These are phyloP conservation scores for Xenopus borealis DNA, from an alignment of 2,113 vertebrate genomes.

Conservation along the genomic window DNA sequence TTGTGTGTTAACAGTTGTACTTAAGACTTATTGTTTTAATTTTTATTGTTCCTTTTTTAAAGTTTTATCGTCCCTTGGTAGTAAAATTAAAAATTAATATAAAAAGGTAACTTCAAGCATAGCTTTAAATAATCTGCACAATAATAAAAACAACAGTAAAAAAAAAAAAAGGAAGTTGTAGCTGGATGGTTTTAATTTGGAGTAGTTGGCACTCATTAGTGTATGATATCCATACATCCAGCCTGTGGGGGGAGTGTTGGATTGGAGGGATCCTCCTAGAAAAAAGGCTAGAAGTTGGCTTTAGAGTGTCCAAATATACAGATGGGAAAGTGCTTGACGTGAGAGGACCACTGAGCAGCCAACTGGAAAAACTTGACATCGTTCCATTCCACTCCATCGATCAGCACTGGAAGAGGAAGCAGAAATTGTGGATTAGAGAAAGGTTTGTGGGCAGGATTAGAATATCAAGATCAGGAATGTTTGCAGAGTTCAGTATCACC, in stretches of 20 bases:
- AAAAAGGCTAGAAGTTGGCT: slow-evolving; percentile 73
- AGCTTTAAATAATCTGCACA: slow-evolving; percentile 56
- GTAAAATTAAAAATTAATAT: slow-evolving; percentile 64
- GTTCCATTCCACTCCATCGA: slow-evolving; percentile 94
- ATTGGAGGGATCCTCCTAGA: neutral
- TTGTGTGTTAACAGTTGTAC: slow-evolving; percentile 46
- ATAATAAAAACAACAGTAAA: slow-evolving; percentile 28
- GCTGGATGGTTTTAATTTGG: slow-evolving; percentile 34
- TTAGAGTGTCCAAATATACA: slow-evolving; percentile 92
- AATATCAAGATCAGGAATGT: no score
- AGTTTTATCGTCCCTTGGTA: slow-evolving; percentile 57
- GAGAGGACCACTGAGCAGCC: slow-evolving; percentile 96
- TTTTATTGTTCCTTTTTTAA: slow-evolving; percentile 17
- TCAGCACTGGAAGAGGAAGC: slow-evolving; percentile 72
- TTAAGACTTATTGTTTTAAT: slow-evolving; percentile 57
- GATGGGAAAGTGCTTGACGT: slow-evolving; percentile 96
- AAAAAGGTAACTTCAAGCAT: slow-evolving; percentile 59
- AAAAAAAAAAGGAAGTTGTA: slow-evolving; percentile 45
- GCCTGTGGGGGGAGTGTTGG: slow-evolving; percentile 37
- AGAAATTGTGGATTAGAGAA: slow-evolving; percentile 27
- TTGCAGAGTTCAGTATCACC: no score
- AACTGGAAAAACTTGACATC: slow-evolving; percentile 98
- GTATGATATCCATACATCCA: slow-evolving; percentile 57
- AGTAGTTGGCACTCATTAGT: slow-evolving; percentile 54
- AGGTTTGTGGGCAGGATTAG: no score